Base-by-base conservation (phyloP, 2,113 vertebrate genomes). In the Epinephelus lanceolatus region DNA sequence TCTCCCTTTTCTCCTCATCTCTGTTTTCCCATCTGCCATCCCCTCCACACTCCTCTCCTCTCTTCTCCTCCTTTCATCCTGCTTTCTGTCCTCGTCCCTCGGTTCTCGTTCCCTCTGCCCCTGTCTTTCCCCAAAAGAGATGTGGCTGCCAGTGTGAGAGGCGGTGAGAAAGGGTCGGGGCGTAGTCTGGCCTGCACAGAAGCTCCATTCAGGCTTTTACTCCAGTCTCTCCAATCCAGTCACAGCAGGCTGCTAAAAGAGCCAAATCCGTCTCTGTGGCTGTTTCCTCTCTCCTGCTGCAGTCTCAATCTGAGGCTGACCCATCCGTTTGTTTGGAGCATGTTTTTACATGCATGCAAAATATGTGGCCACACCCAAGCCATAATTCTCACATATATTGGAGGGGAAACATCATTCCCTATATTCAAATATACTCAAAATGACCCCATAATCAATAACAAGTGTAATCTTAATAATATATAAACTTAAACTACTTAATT, bases 141-240 rank as follows among this genome's bases (percentile, higher is more conserved):
- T 14, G 74, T 63, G 80, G 66, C 65, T 83, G 88, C 78, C 86
- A 90, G 75, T 33, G 80, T 69, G 75, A 71, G 85, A 69, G 42
- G 79, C 51, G n/a, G 69, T 23, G 80, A 78, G 80, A 81, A 80
- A 63, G 77, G 88, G 75, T 52, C 37, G 27, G 78, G 69, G 87
- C 62, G 74, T 82, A 83, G 72, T 55, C 83, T 69, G 78, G 72
- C 59, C 83, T 69, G 78, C 87, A 93, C 88, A 94, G 91, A 92
- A 89, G 88, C 86, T 88, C 85, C 85, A 91, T 93, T 94, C 92
- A 94, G 86, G 73, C 82, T 80, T 87, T 89, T 80, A 77, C 88
- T 85, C 80, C 90, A 71, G 83, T 81, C 81, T 88, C 76, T 88
- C 85, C 73, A 76, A 60, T 73, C 12, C 45, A 85, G 80, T 93